A percentile compares a stretch with the other conserved stretches of the same genome.
Evolutionary conservation across 2,113 vertebrate genomes (phyloP).

Genomic region (Hippocampus barbouri): DNA sequence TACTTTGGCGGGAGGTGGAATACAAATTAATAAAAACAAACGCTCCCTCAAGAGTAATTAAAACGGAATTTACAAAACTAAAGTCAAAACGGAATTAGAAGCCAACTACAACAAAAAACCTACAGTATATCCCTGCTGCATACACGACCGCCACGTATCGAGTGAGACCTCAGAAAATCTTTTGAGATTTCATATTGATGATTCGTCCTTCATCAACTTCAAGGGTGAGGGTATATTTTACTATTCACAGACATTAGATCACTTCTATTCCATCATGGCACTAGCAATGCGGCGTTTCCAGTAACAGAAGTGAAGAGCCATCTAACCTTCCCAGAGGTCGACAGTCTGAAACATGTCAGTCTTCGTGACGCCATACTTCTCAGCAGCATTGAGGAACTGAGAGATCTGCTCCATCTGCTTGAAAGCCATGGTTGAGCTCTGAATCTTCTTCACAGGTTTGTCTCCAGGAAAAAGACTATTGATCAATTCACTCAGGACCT

Average conservation of each 20-base stretch:
- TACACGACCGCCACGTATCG: background rate
- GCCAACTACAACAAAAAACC: too few relatives aligned
- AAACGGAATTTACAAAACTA: too few relatives aligned
- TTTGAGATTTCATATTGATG: background rate
- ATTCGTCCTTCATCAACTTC: background rate
- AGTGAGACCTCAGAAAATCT: background rate
- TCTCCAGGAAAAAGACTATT: slow-evolving; percentile 82
- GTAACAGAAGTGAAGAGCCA: background rate
- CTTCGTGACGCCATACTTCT: slow-evolving; percentile 88
- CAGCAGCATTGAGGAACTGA: slow-evolving; percentile 89
- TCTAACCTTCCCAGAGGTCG: slow-evolving; percentile 91
- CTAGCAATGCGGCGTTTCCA: background rate
- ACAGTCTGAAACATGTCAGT: slow-evolving; percentile 97
- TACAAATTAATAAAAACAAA: too few relatives aligned
- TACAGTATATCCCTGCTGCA: background rate
- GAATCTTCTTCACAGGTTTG: slow-evolving; percentile 87
- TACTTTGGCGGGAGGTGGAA: too few relatives aligned
- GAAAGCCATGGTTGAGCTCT: slow-evolving; percentile 87
- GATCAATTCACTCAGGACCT: slow-evolving; percentile 87
- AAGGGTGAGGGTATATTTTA: background rate
- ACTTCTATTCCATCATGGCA: background rate
- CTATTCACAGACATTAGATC: background rate
- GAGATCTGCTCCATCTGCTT: slow-evolving; percentile 99
- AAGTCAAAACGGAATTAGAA: too few relatives aligned
- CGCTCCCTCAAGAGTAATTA: too few relatives aligned